Evolutionary conservation across 2,888 invertebrate genomes (phyloP).

Genomic region (Archaeoteleia sp.): DNA sequence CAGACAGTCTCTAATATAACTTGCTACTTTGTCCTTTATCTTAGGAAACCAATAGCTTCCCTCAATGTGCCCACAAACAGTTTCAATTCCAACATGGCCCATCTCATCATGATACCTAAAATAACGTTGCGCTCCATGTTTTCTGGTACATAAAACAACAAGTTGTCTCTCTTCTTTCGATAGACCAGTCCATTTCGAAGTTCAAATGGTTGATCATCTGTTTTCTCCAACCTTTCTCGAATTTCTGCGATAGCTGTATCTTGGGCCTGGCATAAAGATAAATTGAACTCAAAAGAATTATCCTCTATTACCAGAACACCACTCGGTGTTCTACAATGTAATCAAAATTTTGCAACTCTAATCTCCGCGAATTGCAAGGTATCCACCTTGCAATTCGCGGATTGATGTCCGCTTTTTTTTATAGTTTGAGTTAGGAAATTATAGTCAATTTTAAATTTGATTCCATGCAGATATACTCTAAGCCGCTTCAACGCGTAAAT

Average conservation of each 20-base stretch:
- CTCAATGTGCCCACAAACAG: constrained; percentile 16
- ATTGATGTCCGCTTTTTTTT: too few species aligned
- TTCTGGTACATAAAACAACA: constrained; percentile 21
- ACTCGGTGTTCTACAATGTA: constrained; percentile 53
- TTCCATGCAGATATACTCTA: constrained; percentile 2
- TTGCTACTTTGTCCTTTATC: constrained; percentile 17
- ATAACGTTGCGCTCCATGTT: constrained; percentile 36
- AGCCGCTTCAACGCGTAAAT: constrained; percentile 6
- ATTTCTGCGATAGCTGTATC: constrained; percentile 15
- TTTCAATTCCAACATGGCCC: constrained; percentile 50
- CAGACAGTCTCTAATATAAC: background rate
- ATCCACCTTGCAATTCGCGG: too few species aligned
- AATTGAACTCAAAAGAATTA: constrained; percentile 24
- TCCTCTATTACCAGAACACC: constrained; percentile 19
- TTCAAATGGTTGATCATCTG: constrained; percentile 18
- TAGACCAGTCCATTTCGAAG: constrained; percentile 19
- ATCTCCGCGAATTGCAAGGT: too few species aligned
- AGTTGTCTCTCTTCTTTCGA: constrained; percentile 6
- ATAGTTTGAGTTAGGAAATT: background rate
- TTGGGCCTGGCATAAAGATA: constrained; percentile 10
- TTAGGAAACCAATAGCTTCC: constrained; percentile 52
- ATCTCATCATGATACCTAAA: constrained; percentile 54
- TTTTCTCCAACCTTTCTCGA: constrained; percentile 4
- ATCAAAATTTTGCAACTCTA: constrained; percentile 53
- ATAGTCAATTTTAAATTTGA: constrained; percentile 2